Base-by-base conservation (phyloP, 1,140 invertebrate genomes). In the Protaetia brevitarsis region DNA sequence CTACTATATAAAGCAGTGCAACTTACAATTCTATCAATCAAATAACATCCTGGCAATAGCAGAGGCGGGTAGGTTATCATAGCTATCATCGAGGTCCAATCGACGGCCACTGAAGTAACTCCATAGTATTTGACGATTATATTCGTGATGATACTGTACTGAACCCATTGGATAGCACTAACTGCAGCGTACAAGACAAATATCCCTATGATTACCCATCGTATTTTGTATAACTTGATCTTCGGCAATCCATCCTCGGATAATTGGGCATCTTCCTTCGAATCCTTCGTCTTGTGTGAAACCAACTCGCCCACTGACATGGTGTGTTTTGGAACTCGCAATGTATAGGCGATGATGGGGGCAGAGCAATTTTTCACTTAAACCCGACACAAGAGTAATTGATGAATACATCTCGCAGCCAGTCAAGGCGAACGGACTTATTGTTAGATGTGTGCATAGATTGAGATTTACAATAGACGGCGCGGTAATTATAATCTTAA, bases 41-140 rank as follows among this genome's bases (percentile, higher is more conserved):
- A 51, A 60, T 71, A 75, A 0, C 67, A 72, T 5, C 61, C 74
- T 29, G 74, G 74, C 8, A 75, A 34, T 8, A 74, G 72, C 68
- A 68, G 57, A 8, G 72, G 63, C 3, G 70, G 73, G 69, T 74
- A 75, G 41, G 68, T 63, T 7, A 67, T 36, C 71, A 72, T 72
- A 51, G 71, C 73, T 16, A 74, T 72, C 30, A 74, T 74, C 51
- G 71, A 76, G 8, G 73, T 86, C 86, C 86, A 90, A 73, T 92
- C 88, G 1, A 93, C 84, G n/a, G 82, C 79, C 0, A 82, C 69
- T 5, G 73, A 41, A 51, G 16, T 34, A 1, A 62, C 31, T 0
- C 60, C 29, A 19, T 62, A 62, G 36, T 62, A 62, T 36, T 30
- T 31, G 13, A 62, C 23, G 11, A 62, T 62, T 6, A 62, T 62